Evolutionary conservation across 2,113 vertebrate genomes (phyloP), one percentile per base, ranked within the genome.

Genomic region (Tachuris rubrigastra): DNA sequence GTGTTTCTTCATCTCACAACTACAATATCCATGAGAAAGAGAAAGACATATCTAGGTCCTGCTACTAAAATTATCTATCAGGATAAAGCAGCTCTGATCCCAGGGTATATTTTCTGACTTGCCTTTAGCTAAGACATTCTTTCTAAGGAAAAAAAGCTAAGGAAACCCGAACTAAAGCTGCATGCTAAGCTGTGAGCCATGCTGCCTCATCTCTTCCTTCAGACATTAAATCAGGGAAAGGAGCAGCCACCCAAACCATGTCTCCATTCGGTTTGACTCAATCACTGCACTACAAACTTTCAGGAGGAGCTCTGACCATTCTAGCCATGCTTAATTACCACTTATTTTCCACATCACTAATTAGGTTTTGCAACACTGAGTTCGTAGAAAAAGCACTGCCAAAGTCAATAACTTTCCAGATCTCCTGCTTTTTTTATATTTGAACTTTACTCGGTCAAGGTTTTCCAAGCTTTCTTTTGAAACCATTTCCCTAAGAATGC

Each of bases 321-420:
- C 35, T 22, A 37, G 31, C n/a, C 67, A 39, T 63, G 69, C 52
- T 79, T 92, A 94, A 95, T 89, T 87, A 75, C 33, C 58, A 76
- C 33, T 25, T 85, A 41, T 93, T 94, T 90, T 77, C 35, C 59
- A 95, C 53, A 78, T 85, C 87, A 85, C 47, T 60, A 66, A 93
- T 92, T 65, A 80, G 5, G 25, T 90, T 88, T 78, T 44, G 22
- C 69, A 93, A 78, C 49, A 85, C 33, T 15, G 68, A 14, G 13
- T 68, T 89, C 58, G 50, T 60, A 19, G 42, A 47, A 80, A 94
- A 86, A 65, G 20, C n/a, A 68, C 9, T 74, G 37, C 22, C 65
- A 92, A 74, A 72, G 74, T 75, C 50, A 76, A 12, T 93, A 81
- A 73, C 63, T 76, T 90, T 33, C 35, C 56, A 82, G 37, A 89